phyloP scores from a whole-genome alignment of 64 coral and sea anemone genomes.

The Porites australiensis region DNA sequence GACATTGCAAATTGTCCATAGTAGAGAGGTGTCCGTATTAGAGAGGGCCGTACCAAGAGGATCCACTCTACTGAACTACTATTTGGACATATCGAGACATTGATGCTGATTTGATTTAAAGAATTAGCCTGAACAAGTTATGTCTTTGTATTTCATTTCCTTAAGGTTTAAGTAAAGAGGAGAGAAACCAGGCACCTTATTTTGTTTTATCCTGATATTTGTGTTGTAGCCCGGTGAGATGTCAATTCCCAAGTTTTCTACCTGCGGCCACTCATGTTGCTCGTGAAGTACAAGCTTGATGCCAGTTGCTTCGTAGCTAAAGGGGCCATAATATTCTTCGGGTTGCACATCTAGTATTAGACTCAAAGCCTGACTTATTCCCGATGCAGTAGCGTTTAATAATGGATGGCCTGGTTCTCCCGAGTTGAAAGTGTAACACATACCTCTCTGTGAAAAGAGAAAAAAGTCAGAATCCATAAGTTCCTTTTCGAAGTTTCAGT shows the following conservation, averaged over 20 bases:
- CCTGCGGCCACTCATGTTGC: neutral
- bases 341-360: slow-evolving; percentile 33
- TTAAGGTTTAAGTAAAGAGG: too few species aligned
- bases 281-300: slow-evolving; percentile 44
- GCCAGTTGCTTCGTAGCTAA: slow-evolving; percentile 38
- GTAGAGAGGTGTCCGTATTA: too few species aligned
- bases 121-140: too few species aligned
- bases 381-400: neutral
- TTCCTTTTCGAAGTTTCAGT: too few species aligned
- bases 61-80: too few species aligned
- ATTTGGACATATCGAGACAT: too few species aligned
- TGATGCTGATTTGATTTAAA: too few species aligned
- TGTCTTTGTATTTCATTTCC: too few species aligned
- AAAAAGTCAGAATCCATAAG: slow-evolving; percentile 1
- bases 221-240: slow-evolving; percentile 38
- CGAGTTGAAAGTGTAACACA: slow-evolving; percentile 62
- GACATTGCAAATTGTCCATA: too few species aligned
- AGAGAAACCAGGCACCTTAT: slow-evolving; percentile 2
- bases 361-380: neutral
- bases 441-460: slow-evolving; percentile 22
- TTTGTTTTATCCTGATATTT: slow-evolving; percentile 39
- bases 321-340: slow-evolving; percentile 52
- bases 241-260: slow-evolving; percentile 13
- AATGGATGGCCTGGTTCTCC: neutral
- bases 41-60: too few species aligned